These are phyloP conservation scores for Orestias chungarensis DNA, from an alignment of 2,797 vertebrate species.

Conservation along the genomic window DNA sequence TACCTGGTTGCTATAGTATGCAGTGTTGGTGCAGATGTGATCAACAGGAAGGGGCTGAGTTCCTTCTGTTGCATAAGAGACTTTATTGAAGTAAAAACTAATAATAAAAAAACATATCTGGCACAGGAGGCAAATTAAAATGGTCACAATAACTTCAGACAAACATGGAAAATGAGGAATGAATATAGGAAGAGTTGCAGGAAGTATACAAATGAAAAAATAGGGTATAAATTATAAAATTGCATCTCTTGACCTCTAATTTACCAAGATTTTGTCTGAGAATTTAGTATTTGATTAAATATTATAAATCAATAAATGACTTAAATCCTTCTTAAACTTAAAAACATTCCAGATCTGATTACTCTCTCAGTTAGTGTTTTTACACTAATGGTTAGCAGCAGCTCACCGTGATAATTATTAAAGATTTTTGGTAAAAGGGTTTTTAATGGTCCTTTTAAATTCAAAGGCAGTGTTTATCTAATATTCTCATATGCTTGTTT, in stretches of 20 bases:
- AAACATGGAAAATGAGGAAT: too few relatives aligned
- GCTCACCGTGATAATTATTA: neutral
- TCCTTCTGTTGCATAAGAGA: neutral
- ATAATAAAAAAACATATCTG: too few relatives aligned
- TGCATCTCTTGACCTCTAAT: too few relatives aligned
- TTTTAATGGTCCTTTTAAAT: neutral
- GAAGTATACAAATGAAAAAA: neutral
- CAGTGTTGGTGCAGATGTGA: neutral
- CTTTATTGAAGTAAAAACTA: neutral
- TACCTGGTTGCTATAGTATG: neutral
- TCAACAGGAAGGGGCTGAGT: neutral
- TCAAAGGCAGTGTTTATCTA: neutral
- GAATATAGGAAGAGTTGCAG: neutral
- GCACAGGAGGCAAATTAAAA: neutral
- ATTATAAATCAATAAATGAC: too few relatives aligned
- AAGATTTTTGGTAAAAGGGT: neutral
- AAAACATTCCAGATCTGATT: neutral
- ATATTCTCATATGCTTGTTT: neutral
- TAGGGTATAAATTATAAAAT: too few relatives aligned
- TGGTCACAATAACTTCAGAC: too few relatives aligned
- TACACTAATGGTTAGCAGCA: neutral
- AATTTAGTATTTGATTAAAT: too few relatives aligned
- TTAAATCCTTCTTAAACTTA: neutral
- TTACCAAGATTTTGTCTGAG: too few relatives aligned
- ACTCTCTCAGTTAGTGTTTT: neutral